A percentile compares a stretch with the other conserved stretches of the same genome.
These are phyloP conservation scores for Lycocerus yunnanus DNA, from an alignment of 2,888 invertebrate genomes.

Conservation along the genomic window DNA sequence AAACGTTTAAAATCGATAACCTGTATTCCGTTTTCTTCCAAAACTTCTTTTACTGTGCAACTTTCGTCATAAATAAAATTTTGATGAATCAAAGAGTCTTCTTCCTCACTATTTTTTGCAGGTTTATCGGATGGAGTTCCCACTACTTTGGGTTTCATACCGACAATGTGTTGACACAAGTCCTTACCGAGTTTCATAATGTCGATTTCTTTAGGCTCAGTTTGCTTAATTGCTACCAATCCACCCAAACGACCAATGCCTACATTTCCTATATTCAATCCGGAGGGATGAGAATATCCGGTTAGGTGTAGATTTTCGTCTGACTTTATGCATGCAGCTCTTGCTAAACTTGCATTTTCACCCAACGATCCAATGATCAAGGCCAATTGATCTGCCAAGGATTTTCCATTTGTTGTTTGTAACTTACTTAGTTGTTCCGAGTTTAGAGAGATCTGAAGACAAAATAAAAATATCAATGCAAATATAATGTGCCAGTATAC, in stretches of 20 bases:
- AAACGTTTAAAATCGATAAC: slow-evolving; percentile 84
- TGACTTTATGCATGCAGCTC: slow-evolving; percentile 78
- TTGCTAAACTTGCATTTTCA: slow-evolving; percentile 82
- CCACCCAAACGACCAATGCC: slow-evolving; percentile 86
- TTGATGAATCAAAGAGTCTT: slow-evolving; percentile 81
- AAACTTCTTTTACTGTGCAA: slow-evolving; percentile 72
- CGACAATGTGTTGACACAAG: slow-evolving; percentile 92
- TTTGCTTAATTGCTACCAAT: slow-evolving; percentile 71
- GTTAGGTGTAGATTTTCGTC: slow-evolving; percentile 61
- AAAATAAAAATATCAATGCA: not conserved
- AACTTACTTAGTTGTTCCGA: slow-evolving; percentile 70
- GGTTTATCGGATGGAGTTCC: slow-evolving; percentile 67
- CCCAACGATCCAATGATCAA: slow-evolving; percentile 86
- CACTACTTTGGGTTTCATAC: slow-evolving; percentile 79
- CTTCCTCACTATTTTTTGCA: slow-evolving; percentile 70
- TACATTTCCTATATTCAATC: slow-evolving; percentile 56
- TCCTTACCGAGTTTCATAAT: slow-evolving; percentile 66
- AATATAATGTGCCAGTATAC: too few relatives aligned
- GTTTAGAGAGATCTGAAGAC: slow-evolving; percentile 64
- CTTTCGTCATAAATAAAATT: slow-evolving; percentile 83
- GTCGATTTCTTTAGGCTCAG: slow-evolving; percentile 51
- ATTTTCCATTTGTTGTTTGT: slow-evolving; percentile 67
- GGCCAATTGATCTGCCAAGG: slow-evolving; percentile 80
- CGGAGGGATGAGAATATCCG: slow-evolving; percentile 81
- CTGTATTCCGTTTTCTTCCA: slow-evolving; percentile 67